phyloP scores from a whole-genome alignment of 1,140 invertebrate species.

The Tetranychus urticae region DNA sequence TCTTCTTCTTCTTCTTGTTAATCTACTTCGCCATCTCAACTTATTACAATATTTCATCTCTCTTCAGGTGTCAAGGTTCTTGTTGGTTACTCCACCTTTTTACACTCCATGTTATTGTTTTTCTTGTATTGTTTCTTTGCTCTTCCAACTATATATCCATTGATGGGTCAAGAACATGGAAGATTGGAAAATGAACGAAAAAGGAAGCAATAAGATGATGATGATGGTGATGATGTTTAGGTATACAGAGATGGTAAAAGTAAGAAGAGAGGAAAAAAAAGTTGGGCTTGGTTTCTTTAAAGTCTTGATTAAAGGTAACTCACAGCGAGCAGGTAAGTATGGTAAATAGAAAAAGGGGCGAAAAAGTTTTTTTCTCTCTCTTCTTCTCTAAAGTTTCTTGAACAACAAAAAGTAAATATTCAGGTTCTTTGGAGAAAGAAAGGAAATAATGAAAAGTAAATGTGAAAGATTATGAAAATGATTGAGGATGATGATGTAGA shows the following conservation, averaged over 20 bases:
- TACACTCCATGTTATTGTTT: not conserved
- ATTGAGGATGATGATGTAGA: no score
- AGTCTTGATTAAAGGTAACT: no score
- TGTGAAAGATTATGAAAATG: no score
- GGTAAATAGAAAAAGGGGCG: no score
- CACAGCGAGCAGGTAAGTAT: no score
- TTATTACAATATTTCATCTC: not conserved
- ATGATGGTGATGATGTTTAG: not conserved
- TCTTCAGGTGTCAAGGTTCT: not conserved
- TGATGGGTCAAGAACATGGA: not conserved
- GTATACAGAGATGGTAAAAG: not conserved
- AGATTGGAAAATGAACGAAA: not conserved
- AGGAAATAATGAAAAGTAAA: no score
- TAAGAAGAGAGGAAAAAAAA: not conserved
- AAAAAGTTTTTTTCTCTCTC: not conserved
- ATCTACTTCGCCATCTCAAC: not conserved
- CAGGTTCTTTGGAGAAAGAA: no score
- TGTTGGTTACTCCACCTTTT: not conserved
- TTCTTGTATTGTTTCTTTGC: not conserved
- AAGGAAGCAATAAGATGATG: not conserved
- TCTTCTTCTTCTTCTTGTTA: not conserved
- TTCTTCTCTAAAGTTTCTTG: not conserved
- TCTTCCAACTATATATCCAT: not conserved
- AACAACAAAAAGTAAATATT: no score
- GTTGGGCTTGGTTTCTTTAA: no score